Percentiles rank a stretch among this genome's conserved stretches.
These are phyloP conservation scores for Melinaea menophilus DNA, from an alignment of 2,888 invertebrate genomes.

Conservation along the genomic window DNA sequence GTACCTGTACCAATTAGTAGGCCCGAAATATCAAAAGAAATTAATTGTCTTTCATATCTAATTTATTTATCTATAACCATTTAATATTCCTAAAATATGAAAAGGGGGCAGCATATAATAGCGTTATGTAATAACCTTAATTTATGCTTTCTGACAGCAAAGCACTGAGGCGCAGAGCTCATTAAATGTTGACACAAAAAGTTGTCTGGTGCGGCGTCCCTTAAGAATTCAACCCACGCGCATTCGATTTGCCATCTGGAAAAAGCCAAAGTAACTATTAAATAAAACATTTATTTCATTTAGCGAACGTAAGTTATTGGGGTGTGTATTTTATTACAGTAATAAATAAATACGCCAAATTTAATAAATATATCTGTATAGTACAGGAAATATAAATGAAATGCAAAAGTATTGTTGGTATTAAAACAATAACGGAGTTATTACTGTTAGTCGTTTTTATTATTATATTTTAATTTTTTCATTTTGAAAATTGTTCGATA, in stretches of 20 bases:
- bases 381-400: too few relatives aligned
- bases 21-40: too few relatives aligned
- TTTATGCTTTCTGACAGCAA: constrained; percentile 40
- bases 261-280: constrained; percentile 35
- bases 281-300: constrained; percentile 20
- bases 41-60: too few relatives aligned
- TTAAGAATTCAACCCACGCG: constrained; percentile 43
- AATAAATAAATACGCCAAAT: background rate
- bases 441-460: too few relatives aligned
- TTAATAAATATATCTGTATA: background rate
- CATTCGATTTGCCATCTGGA: constrained; percentile 44
- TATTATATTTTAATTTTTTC: too few relatives aligned
- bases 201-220: constrained; percentile 48
- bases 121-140: too few relatives aligned
- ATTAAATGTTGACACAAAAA: constrained; percentile 69
- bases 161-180: constrained; percentile 64
- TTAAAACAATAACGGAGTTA: too few relatives aligned
- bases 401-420: too few relatives aligned
- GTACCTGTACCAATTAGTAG: constrained; percentile 29
- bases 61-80: too few relatives aligned
- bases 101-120: too few relatives aligned
- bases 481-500: too few relatives aligned
- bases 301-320: background rate
- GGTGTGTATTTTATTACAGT: background rate
- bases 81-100: too few relatives aligned